Percentiles rank a stretch among this genome's conserved stretches.
Evolutionary conservation across 1,140 invertebrate genomes (phyloP).

Genomic region (Euura saliciscinereae): DNA sequence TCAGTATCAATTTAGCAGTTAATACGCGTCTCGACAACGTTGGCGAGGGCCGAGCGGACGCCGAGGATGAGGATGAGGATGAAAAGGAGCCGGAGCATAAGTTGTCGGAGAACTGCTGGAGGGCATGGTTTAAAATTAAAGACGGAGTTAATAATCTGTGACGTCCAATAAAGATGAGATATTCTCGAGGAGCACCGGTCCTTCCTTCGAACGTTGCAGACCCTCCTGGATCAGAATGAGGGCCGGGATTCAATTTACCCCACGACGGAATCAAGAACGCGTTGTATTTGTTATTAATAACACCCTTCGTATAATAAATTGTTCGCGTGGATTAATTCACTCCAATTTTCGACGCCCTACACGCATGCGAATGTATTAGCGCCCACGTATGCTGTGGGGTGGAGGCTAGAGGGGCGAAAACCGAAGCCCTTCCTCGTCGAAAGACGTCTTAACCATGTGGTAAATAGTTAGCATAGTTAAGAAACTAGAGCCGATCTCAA

Average conservation of each 20-base stretch:
- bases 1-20: neutral
- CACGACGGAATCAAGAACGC: neutral
- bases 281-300: slow-evolving; percentile 8
- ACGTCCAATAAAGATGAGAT: neutral
- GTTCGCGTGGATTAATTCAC: neutral
- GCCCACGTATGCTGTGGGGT: too few species aligned
- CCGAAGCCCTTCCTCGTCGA: slow-evolving; percentile 22
- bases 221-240: too few species aligned
- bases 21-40: neutral
- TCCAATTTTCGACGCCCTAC: neutral
- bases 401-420: too few species aligned
- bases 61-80: neutral
- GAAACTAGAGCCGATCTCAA: slow-evolving; percentile 25
- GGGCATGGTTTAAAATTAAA: neutral
- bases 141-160: neutral
- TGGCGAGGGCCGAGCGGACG: neutral
- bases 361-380: neutral
- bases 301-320: neutral
- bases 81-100: neutral
- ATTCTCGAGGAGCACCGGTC: neutral
- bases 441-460: slow-evolving; percentile 36
- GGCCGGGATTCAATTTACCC: too few species aligned
- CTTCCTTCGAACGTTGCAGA: neutral
- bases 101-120: neutral
- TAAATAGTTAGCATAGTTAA: slow-evolving; percentile 46